Percentiles rank a stretch among this genome's conserved stretches.
These are phyloP conservation scores for Limnothrissa miodon DNA, from an alignment of 2,113 vertebrate species.

Conservation along the genomic window DNA sequence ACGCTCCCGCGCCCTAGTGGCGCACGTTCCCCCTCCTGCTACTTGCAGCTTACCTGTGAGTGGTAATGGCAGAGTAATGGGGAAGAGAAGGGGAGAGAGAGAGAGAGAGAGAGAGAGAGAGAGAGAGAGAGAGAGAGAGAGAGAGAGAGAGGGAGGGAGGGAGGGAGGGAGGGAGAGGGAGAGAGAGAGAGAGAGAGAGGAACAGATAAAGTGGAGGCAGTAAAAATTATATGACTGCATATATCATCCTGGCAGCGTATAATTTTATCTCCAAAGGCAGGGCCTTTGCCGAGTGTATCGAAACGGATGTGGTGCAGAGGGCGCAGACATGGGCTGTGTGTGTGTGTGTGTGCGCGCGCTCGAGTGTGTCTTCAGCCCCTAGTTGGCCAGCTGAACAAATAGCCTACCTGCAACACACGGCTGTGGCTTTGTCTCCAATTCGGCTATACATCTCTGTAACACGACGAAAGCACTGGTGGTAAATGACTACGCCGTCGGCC, in stretches of 20 bases:
- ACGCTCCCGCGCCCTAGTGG: not conserved
- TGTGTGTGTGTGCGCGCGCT: not conserved
- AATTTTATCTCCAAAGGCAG: slow-evolving; percentile 48
- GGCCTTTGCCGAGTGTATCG: slow-evolving; percentile 35
- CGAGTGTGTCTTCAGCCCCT: not conserved
- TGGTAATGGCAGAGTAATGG: slow-evolving; percentile 36
- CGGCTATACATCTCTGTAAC: not conserved
- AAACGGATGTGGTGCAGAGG: slow-evolving; percentile 34
- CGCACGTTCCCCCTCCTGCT: not conserved
- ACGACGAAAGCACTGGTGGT: not conserved
- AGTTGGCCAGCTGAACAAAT: slow-evolving; percentile 1
- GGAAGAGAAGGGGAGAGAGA: not conserved
- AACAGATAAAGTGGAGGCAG: slow-evolving; percentile 49
- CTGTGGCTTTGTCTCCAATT: not conserved
- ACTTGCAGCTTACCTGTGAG: slow-evolving; percentile 27
- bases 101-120: not conserved
- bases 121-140: not conserved
- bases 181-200: slow-evolving; percentile 41
- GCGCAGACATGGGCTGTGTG: not conserved
- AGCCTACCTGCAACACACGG: not conserved
- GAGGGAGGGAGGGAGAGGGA: not conserved
- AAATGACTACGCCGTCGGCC: not conserved
- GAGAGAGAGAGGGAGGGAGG: not conserved
- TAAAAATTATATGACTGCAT: slow-evolving; percentile 53
- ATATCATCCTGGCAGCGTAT: slow-evolving; percentile 53